phyloP scores from a whole-genome alignment of 1,140 invertebrate genomes.

The Platyscapa corneri region DNA sequence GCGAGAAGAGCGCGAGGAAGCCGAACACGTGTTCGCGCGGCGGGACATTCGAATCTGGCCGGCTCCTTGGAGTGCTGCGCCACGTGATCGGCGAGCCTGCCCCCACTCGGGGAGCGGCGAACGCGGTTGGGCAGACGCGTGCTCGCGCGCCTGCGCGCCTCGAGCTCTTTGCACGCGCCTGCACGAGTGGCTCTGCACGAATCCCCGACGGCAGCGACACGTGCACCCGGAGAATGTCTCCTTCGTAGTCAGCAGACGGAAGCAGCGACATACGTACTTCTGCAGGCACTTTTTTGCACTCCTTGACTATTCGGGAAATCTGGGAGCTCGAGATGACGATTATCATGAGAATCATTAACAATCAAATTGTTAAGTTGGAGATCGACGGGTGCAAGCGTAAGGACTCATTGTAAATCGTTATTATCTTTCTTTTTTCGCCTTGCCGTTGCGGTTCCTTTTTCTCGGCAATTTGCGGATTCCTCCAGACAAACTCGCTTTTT shows the following conservation, averaged over 20 bases:
- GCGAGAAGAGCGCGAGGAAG: too few relatives aligned
- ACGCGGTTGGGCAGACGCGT: too few relatives aligned
- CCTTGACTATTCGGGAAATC: not conserved
- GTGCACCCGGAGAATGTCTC: not conserved
- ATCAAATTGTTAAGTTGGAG: constrained; percentile 41
- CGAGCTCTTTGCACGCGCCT: not conserved
- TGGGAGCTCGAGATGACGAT: constrained; percentile 37
- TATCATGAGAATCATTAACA: constrained; percentile 48
- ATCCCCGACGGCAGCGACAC: not conserved
- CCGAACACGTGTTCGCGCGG: too few relatives aligned
- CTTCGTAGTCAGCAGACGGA: not conserved
- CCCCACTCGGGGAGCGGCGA: too few relatives aligned
- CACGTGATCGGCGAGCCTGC: too few relatives aligned
- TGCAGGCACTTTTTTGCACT: not conserved
- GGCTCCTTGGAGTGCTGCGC: too few relatives aligned
- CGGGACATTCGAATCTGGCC: too few relatives aligned
- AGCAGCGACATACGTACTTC: not conserved
- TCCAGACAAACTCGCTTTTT: too few relatives aligned
- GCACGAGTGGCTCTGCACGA: not conserved
- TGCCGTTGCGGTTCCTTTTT: not conserved
- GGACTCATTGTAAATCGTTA: not conserved
- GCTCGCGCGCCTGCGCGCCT: too few relatives aligned
- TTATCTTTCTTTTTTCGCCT: not conserved
- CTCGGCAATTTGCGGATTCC: not conserved
- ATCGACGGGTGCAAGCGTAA: constrained; percentile 35